Conservation (phyloP, 2,113 vertebrate species). For the Bubo scandiacus region DNA sequence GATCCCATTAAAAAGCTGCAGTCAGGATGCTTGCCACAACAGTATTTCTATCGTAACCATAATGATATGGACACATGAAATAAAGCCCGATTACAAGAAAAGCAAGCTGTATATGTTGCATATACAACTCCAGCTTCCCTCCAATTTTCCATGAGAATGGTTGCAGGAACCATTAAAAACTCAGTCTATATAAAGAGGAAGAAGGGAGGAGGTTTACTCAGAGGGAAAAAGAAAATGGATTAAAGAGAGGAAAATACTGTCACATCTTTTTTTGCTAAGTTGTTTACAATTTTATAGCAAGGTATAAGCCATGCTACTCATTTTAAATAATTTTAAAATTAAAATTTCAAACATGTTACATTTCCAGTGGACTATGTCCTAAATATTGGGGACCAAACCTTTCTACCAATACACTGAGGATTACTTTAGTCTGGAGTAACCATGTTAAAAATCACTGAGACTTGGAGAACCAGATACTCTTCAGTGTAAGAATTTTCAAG, state of each 20-base stretch:
- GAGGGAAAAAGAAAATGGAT: not conserved
- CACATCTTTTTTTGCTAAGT: not conserved
- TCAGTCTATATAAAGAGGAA: not conserved
- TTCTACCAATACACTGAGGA: not conserved
- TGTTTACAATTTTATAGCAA: not conserved
- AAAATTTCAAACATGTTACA: not conserved
- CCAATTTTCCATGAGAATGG: not conserved
- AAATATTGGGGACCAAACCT: not conserved
- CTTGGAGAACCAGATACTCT: not conserved
- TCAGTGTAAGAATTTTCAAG: not conserved
- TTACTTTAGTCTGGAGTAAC: not conserved
- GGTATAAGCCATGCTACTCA: not conserved
- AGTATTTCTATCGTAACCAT: not conserved
- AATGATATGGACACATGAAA: not conserved
- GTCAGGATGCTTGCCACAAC: not conserved
- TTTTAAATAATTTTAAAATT: not conserved
- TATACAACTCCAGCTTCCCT: not conserved
- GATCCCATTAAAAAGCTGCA: not conserved
- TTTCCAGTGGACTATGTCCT: not conserved
- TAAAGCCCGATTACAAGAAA: not conserved
- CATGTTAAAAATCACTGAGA: not conserved
- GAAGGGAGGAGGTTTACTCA: not conserved
- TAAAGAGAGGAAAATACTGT: not conserved
- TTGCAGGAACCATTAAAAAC: not conserved
- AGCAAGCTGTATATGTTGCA: not conserved